These are phyloP conservation scores for Helicoverpa zea DNA, from an alignment of 1,140 invertebrate genomes.

Conservation along the genomic window DNA sequence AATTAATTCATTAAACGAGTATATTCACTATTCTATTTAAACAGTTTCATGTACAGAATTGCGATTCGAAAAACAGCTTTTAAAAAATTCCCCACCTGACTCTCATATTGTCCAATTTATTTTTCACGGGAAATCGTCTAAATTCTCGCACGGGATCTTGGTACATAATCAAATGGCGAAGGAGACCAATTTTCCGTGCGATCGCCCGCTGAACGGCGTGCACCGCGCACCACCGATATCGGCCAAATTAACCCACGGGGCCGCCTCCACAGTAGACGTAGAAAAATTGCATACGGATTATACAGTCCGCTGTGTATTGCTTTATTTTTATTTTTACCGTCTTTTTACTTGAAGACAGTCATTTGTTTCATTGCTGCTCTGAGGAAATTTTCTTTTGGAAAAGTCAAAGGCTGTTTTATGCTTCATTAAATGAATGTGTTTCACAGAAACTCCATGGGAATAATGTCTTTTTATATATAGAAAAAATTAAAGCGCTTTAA, in stretches of 20 bases:
- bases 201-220: conserved; percentile 63
- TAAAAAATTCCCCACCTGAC: conserved; percentile 38
- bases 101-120: conserved; percentile 60
- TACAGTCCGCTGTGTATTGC: not conserved
- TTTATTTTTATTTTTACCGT: not conserved
- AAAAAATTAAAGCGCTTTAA: conserved; percentile 5
- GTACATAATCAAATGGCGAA: conserved; percentile 76
- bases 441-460: no score
- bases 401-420: not conserved
- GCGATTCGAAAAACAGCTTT: conserved; percentile 27
- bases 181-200: conserved; percentile 80
- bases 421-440: no score
- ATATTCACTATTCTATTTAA: not conserved
- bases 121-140: conserved; percentile 58
- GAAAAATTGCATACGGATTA: conserved; percentile 32
- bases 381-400: not conserved
- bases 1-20: not conserved
- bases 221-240: conserved; percentile 63
- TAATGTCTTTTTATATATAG: not conserved
- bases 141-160: conserved; percentile 73
- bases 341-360: not conserved
- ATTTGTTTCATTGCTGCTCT: not conserved
- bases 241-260: conserved; percentile 75
- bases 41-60: conserved; percentile 24
- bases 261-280: conserved; percentile 62